Conservation (phyloP, 1,140 invertebrate species). For the Leptoteleia sp. region DNA sequence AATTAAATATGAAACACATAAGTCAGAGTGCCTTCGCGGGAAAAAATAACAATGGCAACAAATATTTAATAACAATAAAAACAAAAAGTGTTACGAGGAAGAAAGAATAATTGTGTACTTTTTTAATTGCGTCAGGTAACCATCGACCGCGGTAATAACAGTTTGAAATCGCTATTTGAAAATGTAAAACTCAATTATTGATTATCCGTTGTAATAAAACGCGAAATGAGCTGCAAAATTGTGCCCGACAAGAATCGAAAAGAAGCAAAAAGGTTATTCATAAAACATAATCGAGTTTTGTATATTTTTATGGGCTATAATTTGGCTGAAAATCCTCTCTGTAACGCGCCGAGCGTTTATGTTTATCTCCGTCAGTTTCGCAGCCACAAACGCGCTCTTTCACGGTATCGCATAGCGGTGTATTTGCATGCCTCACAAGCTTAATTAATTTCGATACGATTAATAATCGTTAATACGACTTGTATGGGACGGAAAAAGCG, state of each 20-base stretch:
- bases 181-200: slow-evolving; percentile 45
- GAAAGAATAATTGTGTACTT: too few relatives aligned
- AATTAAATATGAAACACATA: too few relatives aligned
- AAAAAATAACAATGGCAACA: too few relatives aligned
- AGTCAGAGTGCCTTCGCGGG: too few relatives aligned
- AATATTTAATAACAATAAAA: too few relatives aligned
- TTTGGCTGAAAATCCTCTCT: slow-evolving; percentile 69
- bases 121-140: too few relatives aligned
- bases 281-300: slow-evolving; percentile 77
- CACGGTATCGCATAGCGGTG: slow-evolving; percentile 75
- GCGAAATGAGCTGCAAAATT: slow-evolving; percentile 43
- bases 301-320: slow-evolving; percentile 78
- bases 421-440: slow-evolving; percentile 80
- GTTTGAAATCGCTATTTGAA: slow-evolving; percentile 11
- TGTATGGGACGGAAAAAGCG: slow-evolving; percentile 64
- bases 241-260: slow-evolving; percentile 23
- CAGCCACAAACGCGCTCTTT: slow-evolving; percentile 49
- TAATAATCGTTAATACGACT: slow-evolving; percentile 71
- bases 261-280: slow-evolving; percentile 74
- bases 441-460: slow-evolving; percentile 78
- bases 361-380: slow-evolving; percentile 53
- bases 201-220: slow-evolving; percentile 46
- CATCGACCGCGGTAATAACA: too few relatives aligned
- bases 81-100: too few relatives aligned
- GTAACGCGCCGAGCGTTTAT: slow-evolving; percentile 51